Conservation (phyloP, 2,797 vertebrate species). For the Bradypodion pumilum region DNA sequence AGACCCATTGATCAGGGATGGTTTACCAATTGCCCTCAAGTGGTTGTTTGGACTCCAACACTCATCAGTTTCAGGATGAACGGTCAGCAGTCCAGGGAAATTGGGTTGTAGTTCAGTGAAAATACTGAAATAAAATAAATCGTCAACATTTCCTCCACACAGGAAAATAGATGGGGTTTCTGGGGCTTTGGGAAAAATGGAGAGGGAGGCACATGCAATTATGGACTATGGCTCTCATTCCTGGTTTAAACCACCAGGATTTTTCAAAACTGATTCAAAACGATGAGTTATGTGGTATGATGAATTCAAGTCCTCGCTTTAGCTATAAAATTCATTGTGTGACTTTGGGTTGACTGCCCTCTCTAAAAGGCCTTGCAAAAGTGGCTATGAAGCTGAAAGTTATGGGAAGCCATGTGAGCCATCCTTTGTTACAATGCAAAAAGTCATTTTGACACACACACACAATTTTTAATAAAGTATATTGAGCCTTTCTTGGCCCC, state of each 20-base stretch:
- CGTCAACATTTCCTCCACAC: neutral
- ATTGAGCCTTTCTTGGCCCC: neutral
- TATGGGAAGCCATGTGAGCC: neutral
- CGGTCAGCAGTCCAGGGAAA: too few relatives aligned
- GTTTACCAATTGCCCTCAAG: too few relatives aligned
- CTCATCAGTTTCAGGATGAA: too few relatives aligned
- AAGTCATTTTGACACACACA: neutral
- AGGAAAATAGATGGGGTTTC: neutral
- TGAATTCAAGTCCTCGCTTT: neutral
- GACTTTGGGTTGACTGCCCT: neutral
- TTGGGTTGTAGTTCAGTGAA: too few relatives aligned
- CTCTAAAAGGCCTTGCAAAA: neutral
- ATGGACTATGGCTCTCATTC: too few relatives aligned
- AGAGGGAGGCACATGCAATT: too few relatives aligned
- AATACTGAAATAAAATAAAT: too few relatives aligned
- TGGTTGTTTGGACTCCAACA: too few relatives aligned
- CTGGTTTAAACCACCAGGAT: too few relatives aligned
- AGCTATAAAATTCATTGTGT: too few relatives aligned
- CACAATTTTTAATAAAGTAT: constrained; percentile 3
- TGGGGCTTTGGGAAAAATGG: too few relatives aligned
- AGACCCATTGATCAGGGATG: too few relatives aligned
- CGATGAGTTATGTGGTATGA: neutral
- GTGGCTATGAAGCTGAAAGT: neutral
- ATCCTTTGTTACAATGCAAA: neutral
- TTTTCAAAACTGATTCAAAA: neutral